A percentile compares a stretch with the other conserved stretches of the same genome.
phyloP scores from a whole-genome alignment of 2,113 vertebrate species.

The Rhipidura dahli region DNA sequence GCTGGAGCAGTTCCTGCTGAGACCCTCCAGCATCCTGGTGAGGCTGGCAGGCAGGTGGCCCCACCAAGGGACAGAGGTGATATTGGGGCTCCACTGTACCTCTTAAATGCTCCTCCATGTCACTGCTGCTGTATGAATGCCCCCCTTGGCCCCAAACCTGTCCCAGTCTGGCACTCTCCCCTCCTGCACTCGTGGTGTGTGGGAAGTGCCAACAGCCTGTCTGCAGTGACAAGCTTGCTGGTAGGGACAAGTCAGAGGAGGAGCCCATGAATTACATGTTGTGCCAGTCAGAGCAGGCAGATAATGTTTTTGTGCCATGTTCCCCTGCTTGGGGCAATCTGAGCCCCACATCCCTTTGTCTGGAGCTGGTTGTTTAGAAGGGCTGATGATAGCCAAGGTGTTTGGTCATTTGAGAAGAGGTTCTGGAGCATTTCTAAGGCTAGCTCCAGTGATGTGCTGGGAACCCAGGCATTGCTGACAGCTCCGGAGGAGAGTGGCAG shows the following conservation, averaged over 20 bases:
- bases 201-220: neutral
- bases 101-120: neutral
- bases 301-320: neutral
- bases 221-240: neutral
- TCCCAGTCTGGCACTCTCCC: rapidly evolving
- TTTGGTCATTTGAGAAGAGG: neutral
- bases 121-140: neutral
- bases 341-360: neutral
- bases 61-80: neutral
- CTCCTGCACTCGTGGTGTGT: rapidly evolving
- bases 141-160: rapidly evolving
- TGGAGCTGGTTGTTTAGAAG: neutral
- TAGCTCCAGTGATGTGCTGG: neutral
- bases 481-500: neutral
- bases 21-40: rapidly evolving
- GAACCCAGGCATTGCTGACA: neutral
- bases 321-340: neutral
- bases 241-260: neutral
- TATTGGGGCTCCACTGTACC: rapidly evolving
- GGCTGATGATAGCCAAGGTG: neutral
- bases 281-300: neutral
- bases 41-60: neutral
- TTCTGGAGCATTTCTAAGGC: neutral
- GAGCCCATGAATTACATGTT: neutral
- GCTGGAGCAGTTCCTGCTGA: rapidly evolving